phyloP scores from a whole-genome alignment of 2,113 vertebrate genomes.

The Perca schrenkii region DNA sequence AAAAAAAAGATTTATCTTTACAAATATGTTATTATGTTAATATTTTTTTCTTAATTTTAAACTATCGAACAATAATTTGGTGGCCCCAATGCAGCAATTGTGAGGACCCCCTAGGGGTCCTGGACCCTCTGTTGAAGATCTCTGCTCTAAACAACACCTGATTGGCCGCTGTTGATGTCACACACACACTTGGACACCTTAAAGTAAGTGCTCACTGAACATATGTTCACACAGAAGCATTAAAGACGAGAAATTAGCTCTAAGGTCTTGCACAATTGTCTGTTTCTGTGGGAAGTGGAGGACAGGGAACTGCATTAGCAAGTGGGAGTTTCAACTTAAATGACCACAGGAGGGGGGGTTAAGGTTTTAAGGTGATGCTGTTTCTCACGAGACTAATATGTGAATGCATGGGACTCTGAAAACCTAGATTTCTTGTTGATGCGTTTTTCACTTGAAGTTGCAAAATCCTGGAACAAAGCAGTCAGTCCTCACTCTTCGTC shows the following conservation, averaged over 20 bases:
- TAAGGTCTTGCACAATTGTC: slow-evolving; percentile 20
- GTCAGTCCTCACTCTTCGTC: slow-evolving; percentile 2
- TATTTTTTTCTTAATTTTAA: no score
- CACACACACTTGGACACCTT: neutral
- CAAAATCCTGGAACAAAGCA: neutral
- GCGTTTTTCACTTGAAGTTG: slow-evolving; percentile 18
- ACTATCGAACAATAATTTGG: no score
- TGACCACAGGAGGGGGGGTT: neutral
- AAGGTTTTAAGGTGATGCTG: slow-evolving; percentile 9
- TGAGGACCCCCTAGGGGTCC: no score
- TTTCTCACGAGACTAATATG: slow-evolving; percentile 11
- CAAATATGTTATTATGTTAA: no score
- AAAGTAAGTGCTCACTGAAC: neutral
- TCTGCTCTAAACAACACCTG: neutral
- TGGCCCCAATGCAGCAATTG: no score
- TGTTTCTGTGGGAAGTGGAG: slow-evolving; percentile 11
- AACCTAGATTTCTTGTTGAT: slow-evolving; percentile 27
- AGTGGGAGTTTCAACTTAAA: slow-evolving; percentile 32
- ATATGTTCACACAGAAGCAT: slow-evolving; percentile 23
- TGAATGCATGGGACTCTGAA: slow-evolving; percentile 26
- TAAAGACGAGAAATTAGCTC: slow-evolving; percentile 1
- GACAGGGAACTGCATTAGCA: slow-evolving; percentile 29
- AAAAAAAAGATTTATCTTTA: no score
- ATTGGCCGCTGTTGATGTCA: neutral
- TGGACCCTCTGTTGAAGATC: no score